These are phyloP conservation scores for Ciona savignyi DNA, from an alignment of 23 tunicate species.

Conservation along the genomic window DNA sequence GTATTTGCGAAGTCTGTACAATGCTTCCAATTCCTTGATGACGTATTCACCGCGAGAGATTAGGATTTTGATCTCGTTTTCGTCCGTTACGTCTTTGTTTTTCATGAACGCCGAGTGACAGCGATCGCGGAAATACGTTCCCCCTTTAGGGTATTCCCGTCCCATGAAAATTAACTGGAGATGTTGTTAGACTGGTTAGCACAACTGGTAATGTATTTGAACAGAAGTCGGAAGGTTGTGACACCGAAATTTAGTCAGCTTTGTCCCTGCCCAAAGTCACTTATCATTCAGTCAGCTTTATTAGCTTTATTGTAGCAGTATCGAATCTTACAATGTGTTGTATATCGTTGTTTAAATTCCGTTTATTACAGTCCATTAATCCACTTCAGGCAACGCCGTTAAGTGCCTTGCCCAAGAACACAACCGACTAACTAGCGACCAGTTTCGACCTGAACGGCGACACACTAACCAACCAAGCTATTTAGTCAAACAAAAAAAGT, in stretches of 20 bases:
- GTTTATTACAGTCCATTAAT: not conserved
- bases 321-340: too few species aligned
- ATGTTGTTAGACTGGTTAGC: not conserved
- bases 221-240: too few species aligned
- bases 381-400: not conserved
- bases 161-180: conserved; percentile 78
- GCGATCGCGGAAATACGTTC: conserved; percentile 72
- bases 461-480: too few species aligned
- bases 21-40: conserved; percentile 86
- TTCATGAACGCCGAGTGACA: conserved; percentile 88
- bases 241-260: too few species aligned
- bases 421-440: too few species aligned
- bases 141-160: conserved; percentile 81
- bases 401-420: not conserved
- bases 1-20: conserved; percentile 77
- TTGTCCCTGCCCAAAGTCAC: too few species aligned
- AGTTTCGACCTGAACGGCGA: too few species aligned
- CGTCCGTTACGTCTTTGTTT: conserved; percentile 74
- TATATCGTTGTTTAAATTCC: too few species aligned
- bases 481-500: too few species aligned
- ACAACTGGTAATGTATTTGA: not conserved
- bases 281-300: too few species aligned
- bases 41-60: conserved; percentile 69
- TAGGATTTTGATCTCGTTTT: conserved; percentile 47
- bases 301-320: too few species aligned